A percentile compares a stretch with the other conserved stretches of the same genome.
Conservation (phyloP, 2,113 vertebrate species). For the Ramphastos sulfuratus region DNA sequence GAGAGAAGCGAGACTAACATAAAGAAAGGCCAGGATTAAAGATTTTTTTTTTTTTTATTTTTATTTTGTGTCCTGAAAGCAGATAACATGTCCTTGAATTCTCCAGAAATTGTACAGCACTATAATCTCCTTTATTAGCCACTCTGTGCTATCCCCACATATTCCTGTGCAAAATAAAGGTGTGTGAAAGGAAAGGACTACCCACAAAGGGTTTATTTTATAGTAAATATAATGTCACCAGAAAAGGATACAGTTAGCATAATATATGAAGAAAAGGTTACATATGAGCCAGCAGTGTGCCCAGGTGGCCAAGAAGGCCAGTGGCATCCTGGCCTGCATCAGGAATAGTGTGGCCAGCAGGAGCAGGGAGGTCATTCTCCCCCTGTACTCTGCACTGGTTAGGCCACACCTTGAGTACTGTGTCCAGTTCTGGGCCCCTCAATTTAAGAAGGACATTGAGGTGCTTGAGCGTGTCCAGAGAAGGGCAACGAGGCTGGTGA, state of each 20-base stretch:
- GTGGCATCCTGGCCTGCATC: too few relatives aligned
- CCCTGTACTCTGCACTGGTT: too few relatives aligned
- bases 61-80: not conserved
- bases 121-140: not conserved
- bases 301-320: too few relatives aligned
- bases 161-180: not conserved
- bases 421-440: too few relatives aligned
- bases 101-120: not conserved
- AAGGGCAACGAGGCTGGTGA: too few relatives aligned
- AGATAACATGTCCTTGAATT: not conserved
- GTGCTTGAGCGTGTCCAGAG: too few relatives aligned
- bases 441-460: too few relatives aligned
- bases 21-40: slow-evolving; percentile 1
- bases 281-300: too few relatives aligned
- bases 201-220: not conserved
- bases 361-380: too few relatives aligned
- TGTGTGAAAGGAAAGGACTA: not conserved
- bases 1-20: not conserved
- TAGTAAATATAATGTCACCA: not conserved
- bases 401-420: too few relatives aligned
- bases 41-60: not conserved
- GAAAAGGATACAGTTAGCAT: not conserved
- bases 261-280: not conserved
- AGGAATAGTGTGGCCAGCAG: too few relatives aligned
- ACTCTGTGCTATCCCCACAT: not conserved